Evolutionary conservation across 2,888 invertebrate genomes (phyloP).

Genomic region (Seladonia tumulorum): DNA sequence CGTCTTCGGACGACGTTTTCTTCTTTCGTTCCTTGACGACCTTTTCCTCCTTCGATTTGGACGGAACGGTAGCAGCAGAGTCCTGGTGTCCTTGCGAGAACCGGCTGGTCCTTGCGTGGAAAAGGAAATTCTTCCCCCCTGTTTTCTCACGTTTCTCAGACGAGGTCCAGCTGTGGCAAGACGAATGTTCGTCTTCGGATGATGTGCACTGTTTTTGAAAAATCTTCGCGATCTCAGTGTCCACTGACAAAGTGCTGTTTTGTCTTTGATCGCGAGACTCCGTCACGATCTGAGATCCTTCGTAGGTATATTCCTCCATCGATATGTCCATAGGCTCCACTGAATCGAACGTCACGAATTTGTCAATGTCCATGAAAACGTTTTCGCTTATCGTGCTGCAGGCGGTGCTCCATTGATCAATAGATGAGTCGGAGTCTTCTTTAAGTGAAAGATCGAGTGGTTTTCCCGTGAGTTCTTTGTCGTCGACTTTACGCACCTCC

Average conservation of each 20-base stretch:
- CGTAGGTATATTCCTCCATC: constrained; percentile 23
- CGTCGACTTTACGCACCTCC: neutral
- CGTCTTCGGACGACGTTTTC: neutral
- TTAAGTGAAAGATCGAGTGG: constrained; percentile 34
- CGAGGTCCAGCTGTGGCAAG: neutral
- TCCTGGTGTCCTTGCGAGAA: no score
- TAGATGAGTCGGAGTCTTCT: constrained; percentile 32
- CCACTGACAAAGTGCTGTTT: neutral
- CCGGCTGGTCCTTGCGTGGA: accelerated
- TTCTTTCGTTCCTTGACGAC: neutral
- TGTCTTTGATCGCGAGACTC: neutral
- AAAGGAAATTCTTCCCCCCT: constrained; percentile 1
- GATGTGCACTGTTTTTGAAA: constrained; percentile 49
- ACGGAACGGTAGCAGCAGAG: neutral
- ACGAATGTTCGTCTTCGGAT: constrained; percentile 41
- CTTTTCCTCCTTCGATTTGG: neutral
- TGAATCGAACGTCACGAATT: neutral
- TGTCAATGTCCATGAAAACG: constrained; percentile 21
- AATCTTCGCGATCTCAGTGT: constrained; percentile 51
- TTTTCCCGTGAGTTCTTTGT: neutral
- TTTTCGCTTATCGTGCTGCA: constrained; percentile 17
- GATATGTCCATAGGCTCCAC: constrained; percentile 47
- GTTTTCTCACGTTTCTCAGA: neutral
- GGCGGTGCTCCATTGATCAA: constrained; percentile 31
- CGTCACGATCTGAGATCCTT: neutral